phyloP scores from a whole-genome alignment of 2,888 invertebrate species.

The Drosophila sordidula region DNA sequence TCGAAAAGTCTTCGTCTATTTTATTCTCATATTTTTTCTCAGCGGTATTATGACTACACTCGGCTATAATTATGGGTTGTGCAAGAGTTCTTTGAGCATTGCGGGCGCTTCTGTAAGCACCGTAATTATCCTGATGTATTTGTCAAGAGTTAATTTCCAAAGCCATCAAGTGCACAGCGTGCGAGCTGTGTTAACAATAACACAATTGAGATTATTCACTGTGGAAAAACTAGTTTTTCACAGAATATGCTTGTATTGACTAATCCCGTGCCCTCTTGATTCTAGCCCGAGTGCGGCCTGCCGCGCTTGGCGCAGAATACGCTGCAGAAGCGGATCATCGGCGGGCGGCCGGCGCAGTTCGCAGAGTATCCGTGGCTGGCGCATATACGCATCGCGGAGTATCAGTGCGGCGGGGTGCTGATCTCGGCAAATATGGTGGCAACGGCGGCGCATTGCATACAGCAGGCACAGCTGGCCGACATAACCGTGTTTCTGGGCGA shows the following conservation, averaged over 20 bases:
- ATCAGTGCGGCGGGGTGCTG: constrained; percentile 93
- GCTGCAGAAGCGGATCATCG: constrained; percentile 91
- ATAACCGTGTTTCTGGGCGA: constrained; percentile 93
- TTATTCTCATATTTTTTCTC: no score
- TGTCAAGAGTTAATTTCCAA: constrained; percentile 18
- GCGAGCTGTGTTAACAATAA: constrained; percentile 21
- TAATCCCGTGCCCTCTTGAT: constrained; percentile 13
- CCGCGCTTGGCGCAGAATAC: constrained; percentile 87
- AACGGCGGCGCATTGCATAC: constrained; percentile 93
- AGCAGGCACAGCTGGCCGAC: constrained; percentile 90
- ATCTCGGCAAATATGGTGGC: constrained; percentile 90
- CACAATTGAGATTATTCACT: constrained; percentile 36
- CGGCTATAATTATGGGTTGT: constrained; percentile 8
- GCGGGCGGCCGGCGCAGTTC: constrained; percentile 91
- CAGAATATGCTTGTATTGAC: constrained; percentile 34
- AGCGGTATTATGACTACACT: no score
- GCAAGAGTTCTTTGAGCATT: constrained; percentile 14
- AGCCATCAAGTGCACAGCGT: constrained; percentile 30
- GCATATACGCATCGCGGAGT: constrained; percentile 92
- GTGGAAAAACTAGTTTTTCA: constrained; percentile 42
- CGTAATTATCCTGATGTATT: constrained; percentile 1
- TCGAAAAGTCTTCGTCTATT: no score
- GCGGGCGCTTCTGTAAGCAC: not conserved
- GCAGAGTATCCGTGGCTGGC: constrained; percentile 94
- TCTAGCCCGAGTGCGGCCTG: constrained; percentile 88